Percentiles rank a stretch among this genome's conserved stretches.
Conservation (phyloP, 2,888 invertebrate species). For the Strigamia transsilvanica region DNA sequence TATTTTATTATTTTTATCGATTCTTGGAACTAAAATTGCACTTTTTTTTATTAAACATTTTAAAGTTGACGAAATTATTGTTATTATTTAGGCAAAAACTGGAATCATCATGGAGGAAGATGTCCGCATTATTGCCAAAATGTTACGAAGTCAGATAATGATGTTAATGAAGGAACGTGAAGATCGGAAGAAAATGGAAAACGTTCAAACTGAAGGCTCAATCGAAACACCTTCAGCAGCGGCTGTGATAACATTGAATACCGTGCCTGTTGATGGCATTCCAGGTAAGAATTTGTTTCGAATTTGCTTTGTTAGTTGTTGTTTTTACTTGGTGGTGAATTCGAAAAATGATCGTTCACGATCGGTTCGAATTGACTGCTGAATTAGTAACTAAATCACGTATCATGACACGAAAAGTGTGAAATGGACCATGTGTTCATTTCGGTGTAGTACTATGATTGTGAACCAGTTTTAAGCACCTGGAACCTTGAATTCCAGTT, state of each 20-base stretch:
- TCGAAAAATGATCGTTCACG: too few species aligned
- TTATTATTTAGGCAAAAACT: constrained; percentile 77
- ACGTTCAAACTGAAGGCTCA: constrained; percentile 9
- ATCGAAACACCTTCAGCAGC: background rate
- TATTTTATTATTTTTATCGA: background rate
- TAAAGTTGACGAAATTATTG: background rate
- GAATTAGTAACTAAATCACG: too few species aligned
- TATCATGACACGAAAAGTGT: too few species aligned
- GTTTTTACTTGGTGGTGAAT: too few species aligned
- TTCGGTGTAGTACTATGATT: too few species aligned
- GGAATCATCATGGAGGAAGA: constrained; percentile 96
- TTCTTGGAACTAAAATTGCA: too few species aligned
- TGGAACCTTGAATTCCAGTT: too few species aligned
- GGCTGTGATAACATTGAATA: background rate
- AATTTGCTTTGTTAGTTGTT: background rate
- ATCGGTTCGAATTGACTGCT: too few species aligned
- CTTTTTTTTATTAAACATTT: background rate
- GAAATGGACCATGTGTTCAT: too few species aligned
- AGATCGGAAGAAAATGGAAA: constrained; percentile 65
- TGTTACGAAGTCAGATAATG: constrained; percentile 87
- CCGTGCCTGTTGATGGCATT: background rate
- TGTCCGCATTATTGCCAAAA: constrained; percentile 86
- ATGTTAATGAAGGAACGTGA: constrained; percentile 74
- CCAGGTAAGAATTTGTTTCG: background rate
- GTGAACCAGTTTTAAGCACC: too few species aligned